Evolutionary conservation across 2,113 vertebrate genomes (phyloP).

Genomic region (Cavia porcellus): DNA sequence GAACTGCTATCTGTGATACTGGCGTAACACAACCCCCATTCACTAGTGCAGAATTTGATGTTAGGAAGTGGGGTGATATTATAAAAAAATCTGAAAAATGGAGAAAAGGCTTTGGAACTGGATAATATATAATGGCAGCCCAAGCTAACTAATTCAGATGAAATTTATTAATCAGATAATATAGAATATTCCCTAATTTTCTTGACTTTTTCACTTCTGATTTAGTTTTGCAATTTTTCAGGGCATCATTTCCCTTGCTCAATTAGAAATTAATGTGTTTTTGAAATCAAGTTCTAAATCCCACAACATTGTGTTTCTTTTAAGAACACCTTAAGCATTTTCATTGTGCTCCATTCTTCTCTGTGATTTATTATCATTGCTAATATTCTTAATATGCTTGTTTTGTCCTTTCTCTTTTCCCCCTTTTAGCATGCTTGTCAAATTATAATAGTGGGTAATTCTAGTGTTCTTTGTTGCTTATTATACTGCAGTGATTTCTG

Average conservation of each 20-base stretch:
- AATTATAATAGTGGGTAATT: neutral
- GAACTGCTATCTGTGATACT: neutral
- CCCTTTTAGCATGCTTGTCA: neutral
- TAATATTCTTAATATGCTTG: neutral
- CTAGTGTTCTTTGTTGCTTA: neutral
- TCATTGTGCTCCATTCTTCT: neutral
- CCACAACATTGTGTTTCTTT: neutral
- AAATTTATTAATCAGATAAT: neutral
- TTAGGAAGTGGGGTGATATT: neutral
- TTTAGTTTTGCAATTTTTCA: neutral
- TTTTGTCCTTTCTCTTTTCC: neutral
- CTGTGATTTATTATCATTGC: neutral
- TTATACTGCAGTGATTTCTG: neutral
- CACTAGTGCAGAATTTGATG: neutral
- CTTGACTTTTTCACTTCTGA: neutral
- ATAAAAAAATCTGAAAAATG: neutral
- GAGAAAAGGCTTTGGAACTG: neutral
- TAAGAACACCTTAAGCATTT: neutral
- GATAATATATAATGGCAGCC: neutral
- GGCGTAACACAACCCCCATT: fast-evolving
- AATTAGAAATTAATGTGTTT: neutral
- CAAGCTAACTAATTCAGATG: neutral
- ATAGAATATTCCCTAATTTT: neutral
- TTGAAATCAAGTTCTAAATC: neutral
- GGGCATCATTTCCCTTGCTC: neutral